These are phyloP conservation scores for Crotalus horridus DNA, from an alignment of 2,113 vertebrate genomes.

Conservation along the genomic window DNA sequence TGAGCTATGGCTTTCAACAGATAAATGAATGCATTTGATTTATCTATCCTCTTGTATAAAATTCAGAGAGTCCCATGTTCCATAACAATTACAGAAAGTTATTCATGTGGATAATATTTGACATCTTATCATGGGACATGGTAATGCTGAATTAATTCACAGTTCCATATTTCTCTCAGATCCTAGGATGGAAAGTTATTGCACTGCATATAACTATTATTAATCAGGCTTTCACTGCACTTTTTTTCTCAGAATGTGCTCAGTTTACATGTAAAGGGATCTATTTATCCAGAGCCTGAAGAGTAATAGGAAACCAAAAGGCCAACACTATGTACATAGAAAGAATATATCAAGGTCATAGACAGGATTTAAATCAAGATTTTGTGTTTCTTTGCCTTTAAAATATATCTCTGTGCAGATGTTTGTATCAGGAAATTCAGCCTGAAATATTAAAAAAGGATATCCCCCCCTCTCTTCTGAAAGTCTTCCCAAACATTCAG, in stretches of 20 bases:
- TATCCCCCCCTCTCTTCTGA: background rate
- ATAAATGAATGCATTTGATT: background rate
- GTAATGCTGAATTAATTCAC: constrained; percentile 62
- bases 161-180: constrained; percentile 52
- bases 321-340: background rate
- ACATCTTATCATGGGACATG: constrained; percentile 50
- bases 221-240: constrained; percentile 44
- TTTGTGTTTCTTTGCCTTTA: background rate
- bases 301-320: constrained; percentile 15
- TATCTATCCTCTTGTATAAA: constrained; percentile 44
- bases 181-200: constrained; percentile 43
- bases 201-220: constrained; percentile 63
- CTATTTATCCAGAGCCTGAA: constrained; percentile 33
- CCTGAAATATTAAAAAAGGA: background rate
- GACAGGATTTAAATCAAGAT: background rate
- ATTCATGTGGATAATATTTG: constrained; percentile 59
- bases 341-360: background rate
- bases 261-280: constrained; percentile 50
- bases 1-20: background rate
- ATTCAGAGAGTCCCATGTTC: constrained; percentile 53
- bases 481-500: background rate
- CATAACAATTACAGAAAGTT: constrained; percentile 59
- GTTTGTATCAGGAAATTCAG: background rate
- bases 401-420: background rate
- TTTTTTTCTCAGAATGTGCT: constrained; percentile 37